These are phyloP conservation scores for Azemiops feae DNA, from an alignment of 2,113 vertebrate genomes.

Conservation along the genomic window DNA sequence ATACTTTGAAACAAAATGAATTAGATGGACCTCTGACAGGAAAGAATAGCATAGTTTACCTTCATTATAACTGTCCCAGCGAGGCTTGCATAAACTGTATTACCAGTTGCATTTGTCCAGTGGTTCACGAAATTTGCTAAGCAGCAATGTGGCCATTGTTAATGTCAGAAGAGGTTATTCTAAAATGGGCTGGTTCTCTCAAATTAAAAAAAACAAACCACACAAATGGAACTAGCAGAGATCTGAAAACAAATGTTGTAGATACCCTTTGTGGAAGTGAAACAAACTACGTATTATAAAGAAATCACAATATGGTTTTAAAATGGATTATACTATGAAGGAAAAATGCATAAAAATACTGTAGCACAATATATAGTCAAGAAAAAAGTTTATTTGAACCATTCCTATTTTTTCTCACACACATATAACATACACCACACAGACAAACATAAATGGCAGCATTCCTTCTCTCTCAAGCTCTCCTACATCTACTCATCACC, in stretches of 20 bases:
- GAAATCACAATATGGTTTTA: not conserved
- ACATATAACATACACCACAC: not conserved
- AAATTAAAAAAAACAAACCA: not conserved
- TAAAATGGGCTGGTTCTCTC: not conserved
- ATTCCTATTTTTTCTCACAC: not conserved
- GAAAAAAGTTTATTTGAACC: not conserved
- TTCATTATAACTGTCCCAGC: not conserved
- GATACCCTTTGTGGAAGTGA: not conserved
- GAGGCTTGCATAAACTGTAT: not conserved
- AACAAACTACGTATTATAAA: not conserved
- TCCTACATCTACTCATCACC: not conserved
- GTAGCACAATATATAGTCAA: not conserved
- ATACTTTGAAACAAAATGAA: not conserved
- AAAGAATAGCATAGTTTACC: not conserved
- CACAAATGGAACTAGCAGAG: not conserved
- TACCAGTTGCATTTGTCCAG: not conserved
- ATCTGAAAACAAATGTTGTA: not conserved
- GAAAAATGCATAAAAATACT: not conserved
- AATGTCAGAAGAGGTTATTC: not conserved
- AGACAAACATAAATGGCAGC: not conserved
- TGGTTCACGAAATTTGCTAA: not conserved
- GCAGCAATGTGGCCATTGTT: not conserved
- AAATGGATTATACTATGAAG: not conserved
- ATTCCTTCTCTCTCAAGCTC: not conserved
- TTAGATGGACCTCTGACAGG: not conserved